Percentiles rank a stretch among this genome's conserved stretches.
Evolutionary conservation across 2,113 vertebrate genomes (phyloP).

Genomic region (Sander vitreus): DNA sequence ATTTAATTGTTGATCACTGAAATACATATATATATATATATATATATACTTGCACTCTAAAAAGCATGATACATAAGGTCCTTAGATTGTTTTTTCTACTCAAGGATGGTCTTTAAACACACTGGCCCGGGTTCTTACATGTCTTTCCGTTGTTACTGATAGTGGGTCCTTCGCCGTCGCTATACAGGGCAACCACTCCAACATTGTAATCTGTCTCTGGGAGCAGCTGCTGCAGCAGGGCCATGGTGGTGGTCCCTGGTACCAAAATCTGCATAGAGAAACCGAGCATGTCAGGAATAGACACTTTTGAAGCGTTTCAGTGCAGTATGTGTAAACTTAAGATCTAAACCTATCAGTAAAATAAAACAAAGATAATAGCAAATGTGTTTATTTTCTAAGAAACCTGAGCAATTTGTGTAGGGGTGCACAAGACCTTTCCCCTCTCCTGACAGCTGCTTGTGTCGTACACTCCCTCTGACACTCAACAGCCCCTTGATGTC

Average conservation of each 20-base stretch:
- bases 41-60: not conserved
- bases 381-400: not conserved
- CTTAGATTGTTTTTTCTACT: not conserved
- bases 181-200: conserved; percentile 90
- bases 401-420: not conserved
- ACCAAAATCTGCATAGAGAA: conserved; percentile 86
- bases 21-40: not conserved
- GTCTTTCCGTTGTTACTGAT: conserved; percentile 89
- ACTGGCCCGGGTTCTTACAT: conserved; percentile 83
- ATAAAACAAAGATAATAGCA: not conserved
- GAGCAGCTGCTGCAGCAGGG: conserved; percentile 88
- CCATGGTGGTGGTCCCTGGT: conserved; percentile 86
- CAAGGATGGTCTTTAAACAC: not conserved
- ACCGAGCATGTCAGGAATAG: conserved; percentile 21
- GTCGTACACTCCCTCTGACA: conserved; percentile 11
- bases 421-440: conserved; percentile 4
- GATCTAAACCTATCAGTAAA: not conserved
- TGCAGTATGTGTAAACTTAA: not conserved
- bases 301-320: not conserved
- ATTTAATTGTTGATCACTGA: not conserved
- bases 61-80: not conserved
- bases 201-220: conserved; percentile 93
- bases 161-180: conserved; percentile 91
- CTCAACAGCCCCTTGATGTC: conserved; percentile 42
- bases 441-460: conserved; percentile 37